Percentiles rank a stretch among this genome's conserved stretches.
phyloP scores from a whole-genome alignment of 2,888 invertebrate genomes.

The Baccha elongata region DNA sequence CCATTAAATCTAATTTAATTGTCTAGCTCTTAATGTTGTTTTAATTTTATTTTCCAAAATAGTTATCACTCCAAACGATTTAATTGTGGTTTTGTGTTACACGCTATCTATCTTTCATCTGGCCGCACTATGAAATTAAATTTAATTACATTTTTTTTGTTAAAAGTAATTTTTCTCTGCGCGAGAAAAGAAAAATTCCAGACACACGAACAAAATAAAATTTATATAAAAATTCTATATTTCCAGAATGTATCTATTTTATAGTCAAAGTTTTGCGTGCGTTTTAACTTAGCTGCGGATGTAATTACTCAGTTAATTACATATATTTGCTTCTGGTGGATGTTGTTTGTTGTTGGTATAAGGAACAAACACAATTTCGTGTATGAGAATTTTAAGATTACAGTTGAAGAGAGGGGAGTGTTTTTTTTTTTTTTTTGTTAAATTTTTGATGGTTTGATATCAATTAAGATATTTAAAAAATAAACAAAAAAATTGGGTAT shows the following conservation, averaged over 20 bases:
- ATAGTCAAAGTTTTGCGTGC: slow-evolving; percentile 43
- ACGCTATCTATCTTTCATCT: slow-evolving; percentile 54
- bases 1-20: slow-evolving; percentile 26
- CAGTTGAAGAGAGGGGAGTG: background rate
- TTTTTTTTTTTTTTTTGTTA: slow-evolving; percentile 1
- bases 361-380: slow-evolving; percentile 8
- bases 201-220: slow-evolving; percentile 34
- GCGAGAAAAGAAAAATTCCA: slow-evolving; percentile 41
- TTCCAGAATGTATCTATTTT: background rate
- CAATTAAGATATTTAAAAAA: slow-evolving; percentile 27
- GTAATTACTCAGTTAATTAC: slow-evolving; percentile 66
- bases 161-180: background rate
- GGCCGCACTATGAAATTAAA: slow-evolving; percentile 61
- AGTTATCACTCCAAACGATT: slow-evolving; percentile 46
- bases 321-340: slow-evolving; percentile 45
- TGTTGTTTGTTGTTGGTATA: slow-evolving; percentile 18
- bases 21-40: slow-evolving; percentile 7
- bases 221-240: background rate
- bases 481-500: background rate
- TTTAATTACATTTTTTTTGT: slow-evolving; percentile 48
- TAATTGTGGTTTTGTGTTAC: slow-evolving; percentile 40
- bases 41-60: slow-evolving; percentile 30
- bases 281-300: slow-evolving; percentile 63
- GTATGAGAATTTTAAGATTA: slow-evolving; percentile 6
- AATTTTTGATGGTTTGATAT: slow-evolving; percentile 12